Evolutionary conservation across 2,113 vertebrate species (phyloP).

Genomic region (Paratilapia polleni): DNA sequence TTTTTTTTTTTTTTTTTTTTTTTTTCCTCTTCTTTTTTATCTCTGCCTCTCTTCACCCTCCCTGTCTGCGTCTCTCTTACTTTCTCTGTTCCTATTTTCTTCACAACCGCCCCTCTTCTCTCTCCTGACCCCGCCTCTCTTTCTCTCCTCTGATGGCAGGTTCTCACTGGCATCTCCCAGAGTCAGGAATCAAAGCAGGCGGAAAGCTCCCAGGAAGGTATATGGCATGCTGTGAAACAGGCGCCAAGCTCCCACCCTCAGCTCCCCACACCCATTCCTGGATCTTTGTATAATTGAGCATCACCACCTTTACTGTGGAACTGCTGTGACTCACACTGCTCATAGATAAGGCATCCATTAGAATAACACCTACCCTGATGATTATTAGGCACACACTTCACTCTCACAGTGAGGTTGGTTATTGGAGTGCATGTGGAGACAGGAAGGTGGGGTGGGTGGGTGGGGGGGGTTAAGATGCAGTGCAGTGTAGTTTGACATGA

Average conservation of each 20-base stretch:
- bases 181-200: constrained; percentile 63
- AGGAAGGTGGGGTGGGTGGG: neutral
- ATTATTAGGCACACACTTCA: constrained; percentile 39
- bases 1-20: no score
- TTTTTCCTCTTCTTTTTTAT: neutral
- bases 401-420: constrained; percentile 6
- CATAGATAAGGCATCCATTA: constrained; percentile 33
- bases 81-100: neutral
- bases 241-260: constrained; percentile 5
- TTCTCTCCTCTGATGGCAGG: constrained; percentile 13
- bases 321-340: constrained; percentile 50
- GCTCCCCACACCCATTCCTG: neutral
- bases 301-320: constrained; percentile 54
- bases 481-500: constrained; percentile 20
- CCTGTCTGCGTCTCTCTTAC: neutral
- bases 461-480: neutral
- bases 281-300: constrained; percentile 64
- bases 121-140: constrained; percentile 18
- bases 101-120: neutral
- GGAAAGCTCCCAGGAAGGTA: constrained; percentile 49
- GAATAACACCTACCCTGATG: constrained; percentile 29
- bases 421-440: neutral
- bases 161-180: constrained; percentile 38
- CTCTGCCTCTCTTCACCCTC: neutral
- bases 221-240: constrained; percentile 32